These are phyloP conservation scores for Enoplosus armatus DNA, from an alignment of 2,797 vertebrate genomes.

Conservation along the genomic window DNA sequence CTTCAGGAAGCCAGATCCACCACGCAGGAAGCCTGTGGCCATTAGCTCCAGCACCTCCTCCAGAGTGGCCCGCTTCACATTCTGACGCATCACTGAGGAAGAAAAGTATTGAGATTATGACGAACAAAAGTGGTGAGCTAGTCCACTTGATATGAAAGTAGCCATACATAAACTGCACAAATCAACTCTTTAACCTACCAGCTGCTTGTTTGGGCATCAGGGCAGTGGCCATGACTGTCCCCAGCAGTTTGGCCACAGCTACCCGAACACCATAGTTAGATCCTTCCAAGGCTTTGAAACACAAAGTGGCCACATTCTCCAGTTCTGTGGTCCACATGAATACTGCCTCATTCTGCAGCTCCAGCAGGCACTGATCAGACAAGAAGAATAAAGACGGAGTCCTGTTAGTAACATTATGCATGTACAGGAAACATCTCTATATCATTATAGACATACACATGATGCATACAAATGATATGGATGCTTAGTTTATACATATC, in stretches of 20 bases:
- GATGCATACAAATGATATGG: not conserved
- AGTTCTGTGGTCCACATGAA: conserved; percentile 99
- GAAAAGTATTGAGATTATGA: not conserved
- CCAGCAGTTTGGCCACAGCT: conserved; percentile 95
- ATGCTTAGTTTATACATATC: not conserved
- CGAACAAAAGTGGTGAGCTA: not conserved
- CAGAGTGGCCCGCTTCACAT: conserved; percentile 95
- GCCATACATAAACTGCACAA: not conserved
- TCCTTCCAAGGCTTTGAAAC: conserved; percentile 97
- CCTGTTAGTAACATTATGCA: not conserved
- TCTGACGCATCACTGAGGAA: conserved; percentile 95
- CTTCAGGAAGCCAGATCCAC: conserved; percentile 97
- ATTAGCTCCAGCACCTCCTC: conserved; percentile 98
- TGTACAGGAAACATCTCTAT: not conserved
- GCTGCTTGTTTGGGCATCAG: conserved; percentile 98
- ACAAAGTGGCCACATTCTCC: conserved; percentile 96
- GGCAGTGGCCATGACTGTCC: conserved; percentile 97
- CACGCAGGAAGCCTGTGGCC: conserved; percentile 97
- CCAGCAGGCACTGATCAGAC: conserved; percentile 90
- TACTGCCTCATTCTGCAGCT: conserved; percentile 98
- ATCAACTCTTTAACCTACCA: conserved; percentile 79
- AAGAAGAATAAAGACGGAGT: conserved; percentile 15
- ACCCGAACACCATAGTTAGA: conserved; percentile 98
- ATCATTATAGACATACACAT: not conserved
- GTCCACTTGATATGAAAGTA: not conserved